These are phyloP conservation scores for Odobenus rosmarus DNA, from an alignment of 2,113 vertebrate genomes.

Conservation along the genomic window DNA sequence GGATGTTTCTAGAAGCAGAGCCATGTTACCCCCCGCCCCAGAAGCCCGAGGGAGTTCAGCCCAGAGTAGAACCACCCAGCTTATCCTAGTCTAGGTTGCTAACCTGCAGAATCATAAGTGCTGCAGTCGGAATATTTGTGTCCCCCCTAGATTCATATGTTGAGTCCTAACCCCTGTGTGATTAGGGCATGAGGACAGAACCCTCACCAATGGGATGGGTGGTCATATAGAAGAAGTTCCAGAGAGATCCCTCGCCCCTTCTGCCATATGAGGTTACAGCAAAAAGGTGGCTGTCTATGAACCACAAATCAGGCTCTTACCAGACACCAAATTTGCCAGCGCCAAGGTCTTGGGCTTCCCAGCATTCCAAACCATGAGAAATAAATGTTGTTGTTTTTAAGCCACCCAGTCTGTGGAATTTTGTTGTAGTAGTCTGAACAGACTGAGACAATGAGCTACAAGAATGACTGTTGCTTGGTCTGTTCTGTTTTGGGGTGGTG, in stretches of 20 bases:
- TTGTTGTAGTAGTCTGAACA: neutral
- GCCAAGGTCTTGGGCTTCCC: neutral
- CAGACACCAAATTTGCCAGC: neutral
- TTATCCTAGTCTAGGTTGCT: neutral
- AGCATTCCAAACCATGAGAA: neutral
- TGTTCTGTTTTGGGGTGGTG: neutral
- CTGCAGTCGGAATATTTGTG: neutral
- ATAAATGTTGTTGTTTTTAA: neutral
- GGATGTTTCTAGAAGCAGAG: neutral
- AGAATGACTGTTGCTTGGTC: neutral
- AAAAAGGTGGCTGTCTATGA: neutral
- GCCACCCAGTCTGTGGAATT: neutral
- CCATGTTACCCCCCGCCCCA: neutral
- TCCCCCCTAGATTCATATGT: neutral
- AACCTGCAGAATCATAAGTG: neutral
- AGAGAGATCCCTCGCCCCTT: neutral
- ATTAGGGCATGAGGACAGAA: neutral
- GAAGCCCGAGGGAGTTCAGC: accelerated
- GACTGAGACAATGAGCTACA: neutral
- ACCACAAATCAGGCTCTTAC: neutral
- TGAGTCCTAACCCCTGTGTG: neutral
- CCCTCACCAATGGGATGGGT: neutral
- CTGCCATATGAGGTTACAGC: neutral
- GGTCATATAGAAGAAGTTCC: neutral
- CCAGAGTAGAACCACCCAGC: neutral